Evolutionary conservation across 2,113 vertebrate species (phyloP).

Genomic region (Prietella phreatophila): DNA sequence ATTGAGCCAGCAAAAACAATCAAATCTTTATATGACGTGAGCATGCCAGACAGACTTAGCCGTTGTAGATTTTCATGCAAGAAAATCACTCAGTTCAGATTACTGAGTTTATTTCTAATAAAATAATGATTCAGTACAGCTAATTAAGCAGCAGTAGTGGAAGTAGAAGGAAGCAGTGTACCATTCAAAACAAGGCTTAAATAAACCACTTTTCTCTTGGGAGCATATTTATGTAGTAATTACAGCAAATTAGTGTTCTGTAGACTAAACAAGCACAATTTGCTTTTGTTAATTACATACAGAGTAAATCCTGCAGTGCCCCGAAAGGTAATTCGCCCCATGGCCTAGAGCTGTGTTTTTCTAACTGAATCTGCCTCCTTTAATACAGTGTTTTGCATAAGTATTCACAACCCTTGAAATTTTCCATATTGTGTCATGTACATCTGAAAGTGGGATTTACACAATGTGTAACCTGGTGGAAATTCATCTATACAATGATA

Average conservation of each 20-base stretch:
- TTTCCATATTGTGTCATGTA: not conserved
- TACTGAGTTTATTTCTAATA: conserved; percentile 10
- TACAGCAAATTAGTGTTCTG: conserved; percentile 20
- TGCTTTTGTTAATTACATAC: conserved; percentile 13
- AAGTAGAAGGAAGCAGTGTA: not conserved
- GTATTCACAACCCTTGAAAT: not conserved
- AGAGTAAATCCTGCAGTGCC: not conserved
- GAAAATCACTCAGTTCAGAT: not conserved
- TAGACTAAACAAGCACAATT: conserved; percentile 14
- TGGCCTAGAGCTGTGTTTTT: not conserved
- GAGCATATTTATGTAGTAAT: not conserved
- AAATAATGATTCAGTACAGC: conserved; percentile 6
- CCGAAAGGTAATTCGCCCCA: not conserved
- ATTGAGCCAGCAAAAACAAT: no score
- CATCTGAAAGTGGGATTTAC: not conserved
- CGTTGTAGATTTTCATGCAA: not conserved
- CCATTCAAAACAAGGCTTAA: not conserved
- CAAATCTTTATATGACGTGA: not conserved
- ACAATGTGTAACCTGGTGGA: not conserved
- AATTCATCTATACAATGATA: no score
- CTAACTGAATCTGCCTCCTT: no score
- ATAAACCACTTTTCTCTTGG: not conserved
- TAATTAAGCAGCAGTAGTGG: conserved; percentile 17
- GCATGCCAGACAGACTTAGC: not conserved
- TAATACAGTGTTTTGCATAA: not conserved